These are phyloP conservation scores for Pseudococcus longispinus DNA, from an alignment of 2,888 invertebrate species.

Conservation along the genomic window DNA sequence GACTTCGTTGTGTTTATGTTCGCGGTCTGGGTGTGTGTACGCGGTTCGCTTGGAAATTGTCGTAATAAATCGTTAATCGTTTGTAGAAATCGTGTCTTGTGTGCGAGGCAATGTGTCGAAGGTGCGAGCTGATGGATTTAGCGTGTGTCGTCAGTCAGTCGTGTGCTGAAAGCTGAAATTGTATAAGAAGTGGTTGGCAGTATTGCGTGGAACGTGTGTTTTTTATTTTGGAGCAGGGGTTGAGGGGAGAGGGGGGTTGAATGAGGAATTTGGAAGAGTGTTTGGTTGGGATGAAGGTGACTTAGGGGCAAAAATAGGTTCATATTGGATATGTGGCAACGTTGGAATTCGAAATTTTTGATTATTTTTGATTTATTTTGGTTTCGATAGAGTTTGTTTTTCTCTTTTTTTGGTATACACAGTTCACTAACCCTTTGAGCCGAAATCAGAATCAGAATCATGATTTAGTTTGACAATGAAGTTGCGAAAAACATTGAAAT, in stretches of 20 bases:
- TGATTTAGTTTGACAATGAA: too few relatives aligned
- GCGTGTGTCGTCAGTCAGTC: too few relatives aligned
- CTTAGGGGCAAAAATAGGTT: neutral
- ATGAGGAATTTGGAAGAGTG: neutral
- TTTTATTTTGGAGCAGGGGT: too few relatives aligned
- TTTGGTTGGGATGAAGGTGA: too few relatives aligned
- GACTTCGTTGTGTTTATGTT: neutral
- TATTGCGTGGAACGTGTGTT: neutral
- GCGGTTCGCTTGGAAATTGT: neutral
- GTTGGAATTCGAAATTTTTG: neutral
- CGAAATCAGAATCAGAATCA: too few relatives aligned
- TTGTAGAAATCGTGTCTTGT: neutral
- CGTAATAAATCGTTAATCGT: neutral
- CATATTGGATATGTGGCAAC: neutral
- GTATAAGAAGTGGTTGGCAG: neutral
- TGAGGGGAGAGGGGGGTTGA: neutral
- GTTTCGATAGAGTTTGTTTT: neutral
- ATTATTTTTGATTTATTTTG: neutral
- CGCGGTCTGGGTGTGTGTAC: neutral
- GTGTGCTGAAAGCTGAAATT: too few relatives aligned
- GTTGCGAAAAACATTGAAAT: too few relatives aligned
- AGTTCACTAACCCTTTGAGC: too few relatives aligned
- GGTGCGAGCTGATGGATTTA: neutral
- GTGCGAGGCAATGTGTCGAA: neutral
- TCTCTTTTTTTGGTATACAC: too few relatives aligned